phyloP scores from a whole-genome alignment of 2,797 vertebrate species.

The Darevskia nairensis region DNA sequence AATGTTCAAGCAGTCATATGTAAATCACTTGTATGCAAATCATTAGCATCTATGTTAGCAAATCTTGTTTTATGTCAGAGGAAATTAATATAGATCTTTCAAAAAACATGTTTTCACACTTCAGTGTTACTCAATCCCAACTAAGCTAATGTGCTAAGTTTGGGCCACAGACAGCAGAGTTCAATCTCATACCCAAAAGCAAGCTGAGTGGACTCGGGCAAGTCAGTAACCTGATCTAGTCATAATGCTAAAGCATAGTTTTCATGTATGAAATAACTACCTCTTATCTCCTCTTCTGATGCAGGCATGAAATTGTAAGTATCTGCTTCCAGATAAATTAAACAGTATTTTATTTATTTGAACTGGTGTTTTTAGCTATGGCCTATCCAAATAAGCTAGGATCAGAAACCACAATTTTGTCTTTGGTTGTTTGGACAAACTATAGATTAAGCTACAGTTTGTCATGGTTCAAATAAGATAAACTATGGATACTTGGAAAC shows the following conservation, averaged over 20 bases:
- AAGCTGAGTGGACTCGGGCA: not conserved
- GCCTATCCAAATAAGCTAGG: too few relatives aligned
- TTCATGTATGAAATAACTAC: not conserved
- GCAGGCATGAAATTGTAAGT: too few relatives aligned
- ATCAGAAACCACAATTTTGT: too few relatives aligned
- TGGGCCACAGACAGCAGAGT: not conserved
- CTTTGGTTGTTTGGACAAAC: too few relatives aligned
- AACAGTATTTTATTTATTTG: too few relatives aligned
- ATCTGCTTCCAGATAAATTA: too few relatives aligned
- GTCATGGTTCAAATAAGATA: too few relatives aligned
- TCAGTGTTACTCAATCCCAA: not conserved
- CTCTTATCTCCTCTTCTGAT: not conserved
- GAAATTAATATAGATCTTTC: conserved; percentile 10
- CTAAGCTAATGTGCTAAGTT: not conserved
- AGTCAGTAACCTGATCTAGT: not conserved
- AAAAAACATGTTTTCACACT: not conserved
- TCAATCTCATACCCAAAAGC: not conserved
- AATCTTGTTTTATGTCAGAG: not conserved
- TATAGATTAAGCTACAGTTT: too few relatives aligned
- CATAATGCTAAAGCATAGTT: not conserved
- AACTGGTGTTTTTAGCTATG: too few relatives aligned
- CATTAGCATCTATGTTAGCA: not conserved
- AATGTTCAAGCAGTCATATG: too few relatives aligned
- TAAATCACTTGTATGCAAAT: not conserved
- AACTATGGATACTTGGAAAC: too few relatives aligned